Percentiles rank a stretch among this genome's conserved stretches.
Conservation (phyloP, 2,888 invertebrate species). For the Aphrophora alni region DNA sequence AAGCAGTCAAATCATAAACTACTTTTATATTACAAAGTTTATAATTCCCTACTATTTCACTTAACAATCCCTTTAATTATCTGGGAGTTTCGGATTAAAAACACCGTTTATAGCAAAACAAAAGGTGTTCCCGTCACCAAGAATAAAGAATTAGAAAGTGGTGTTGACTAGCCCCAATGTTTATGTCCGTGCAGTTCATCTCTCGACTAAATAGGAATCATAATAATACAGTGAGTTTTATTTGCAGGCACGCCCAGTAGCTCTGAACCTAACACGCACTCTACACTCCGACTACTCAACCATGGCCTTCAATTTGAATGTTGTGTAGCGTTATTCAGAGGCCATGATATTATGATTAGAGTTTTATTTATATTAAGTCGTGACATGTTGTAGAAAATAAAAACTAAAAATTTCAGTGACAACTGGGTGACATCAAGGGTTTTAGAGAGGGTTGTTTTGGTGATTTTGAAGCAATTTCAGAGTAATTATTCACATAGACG, state of each 20-base stretch:
- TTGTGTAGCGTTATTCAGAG: background rate
- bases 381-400: background rate
- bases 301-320: background rate
- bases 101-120: too few relatives aligned
- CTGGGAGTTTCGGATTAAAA: too few relatives aligned
- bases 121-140: background rate
- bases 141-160: background rate
- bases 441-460: too few relatives aligned
- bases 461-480: too few relatives aligned
- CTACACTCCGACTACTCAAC: background rate
- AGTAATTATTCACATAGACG: too few relatives aligned
- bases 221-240: background rate
- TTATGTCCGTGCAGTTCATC: background rate
- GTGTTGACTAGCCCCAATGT: background rate
- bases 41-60: too few relatives aligned
- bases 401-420: background rate
- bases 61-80: too few relatives aligned
- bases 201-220: background rate
- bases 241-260: constrained; percentile 6
- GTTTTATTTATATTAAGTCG: background rate
- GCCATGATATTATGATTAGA: background rate
- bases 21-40: too few relatives aligned
- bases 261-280: background rate
- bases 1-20: too few relatives aligned
- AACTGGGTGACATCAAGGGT: background rate